phyloP scores from a whole-genome alignment of 2,113 vertebrate species.

The Amblyopsis rosae region DNA sequence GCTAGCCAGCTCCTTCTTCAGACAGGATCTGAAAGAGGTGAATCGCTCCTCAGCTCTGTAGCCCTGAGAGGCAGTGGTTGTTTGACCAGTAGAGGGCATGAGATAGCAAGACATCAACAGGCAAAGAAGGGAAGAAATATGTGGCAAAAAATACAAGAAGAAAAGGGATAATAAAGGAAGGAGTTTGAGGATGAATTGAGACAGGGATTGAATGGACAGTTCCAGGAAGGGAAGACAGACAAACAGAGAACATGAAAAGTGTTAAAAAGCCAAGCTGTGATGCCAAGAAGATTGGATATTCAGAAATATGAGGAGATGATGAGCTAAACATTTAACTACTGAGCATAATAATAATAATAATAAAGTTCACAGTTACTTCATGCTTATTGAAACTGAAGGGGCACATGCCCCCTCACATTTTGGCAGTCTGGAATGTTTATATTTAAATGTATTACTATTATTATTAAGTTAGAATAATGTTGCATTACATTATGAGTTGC shows the following conservation, averaged over 20 bases:
- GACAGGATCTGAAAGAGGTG: conserved; percentile 92
- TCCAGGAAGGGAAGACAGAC: neutral
- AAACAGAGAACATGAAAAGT: conserved; percentile 5
- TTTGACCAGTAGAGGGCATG: conserved; percentile 8
- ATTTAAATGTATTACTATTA: too few relatives aligned
- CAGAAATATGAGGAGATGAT: neutral
- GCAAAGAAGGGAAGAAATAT: neutral
- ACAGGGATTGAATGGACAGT: neutral
- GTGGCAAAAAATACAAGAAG: neutral
- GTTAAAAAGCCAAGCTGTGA: conserved; percentile 47
- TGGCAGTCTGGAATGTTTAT: too few relatives aligned
- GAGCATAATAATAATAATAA: neutral
- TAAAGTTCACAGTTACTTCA: too few relatives aligned
- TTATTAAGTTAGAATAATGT: too few relatives aligned
- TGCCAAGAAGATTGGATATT: conserved; percentile 7
- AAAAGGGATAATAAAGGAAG: neutral
- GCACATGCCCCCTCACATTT: too few relatives aligned
- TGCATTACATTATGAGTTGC: too few relatives aligned
- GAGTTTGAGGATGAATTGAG: neutral
- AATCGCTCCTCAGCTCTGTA: conserved; percentile 91
- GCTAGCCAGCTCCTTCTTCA: conserved; percentile 95
- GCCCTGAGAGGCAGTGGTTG: conserved; percentile 76
- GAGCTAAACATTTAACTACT: neutral
- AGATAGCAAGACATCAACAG: neutral
- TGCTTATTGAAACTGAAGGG: too few relatives aligned